A percentile compares a stretch with the other conserved stretches of the same genome.
phyloP scores from a whole-genome alignment of 2,888 invertebrate genomes.

The Baronia brevicornis region DNA sequence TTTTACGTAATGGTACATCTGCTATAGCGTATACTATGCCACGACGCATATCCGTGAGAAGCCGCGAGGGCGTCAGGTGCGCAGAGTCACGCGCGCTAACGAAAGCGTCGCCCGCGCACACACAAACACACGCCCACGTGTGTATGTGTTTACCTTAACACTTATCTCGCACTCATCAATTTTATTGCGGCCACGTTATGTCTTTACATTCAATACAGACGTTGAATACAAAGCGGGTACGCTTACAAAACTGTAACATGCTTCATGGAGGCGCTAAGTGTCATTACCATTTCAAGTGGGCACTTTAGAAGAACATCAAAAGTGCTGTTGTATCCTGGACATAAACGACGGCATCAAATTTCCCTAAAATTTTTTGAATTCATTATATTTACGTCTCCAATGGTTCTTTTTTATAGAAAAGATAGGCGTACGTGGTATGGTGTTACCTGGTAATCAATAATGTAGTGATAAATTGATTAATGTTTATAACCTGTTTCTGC shows the following conservation, averaged over 20 bases:
- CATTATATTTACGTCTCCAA: too few relatives aligned
- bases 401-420: too few relatives aligned
- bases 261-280: not conserved
- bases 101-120: slow-evolving; percentile 11
- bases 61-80: slow-evolving; percentile 10
- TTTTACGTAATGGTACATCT: too few relatives aligned
- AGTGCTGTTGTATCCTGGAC: too few relatives aligned
- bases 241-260: slow-evolving; percentile 3
- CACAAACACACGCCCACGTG: slow-evolving; percentile 14
- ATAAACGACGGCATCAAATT: too few relatives aligned
- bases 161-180: slow-evolving; percentile 14
- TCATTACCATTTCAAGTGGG: too few relatives aligned
- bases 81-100: slow-evolving; percentile 8
- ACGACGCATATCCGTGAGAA: slow-evolving; percentile 8
- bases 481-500: too few relatives aligned
- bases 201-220: not conserved
- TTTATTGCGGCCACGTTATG: slow-evolving; percentile 12
- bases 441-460: too few relatives aligned
- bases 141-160: slow-evolving; percentile 15
- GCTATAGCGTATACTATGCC: slow-evolving; percentile 7
- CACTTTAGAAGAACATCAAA: too few relatives aligned
- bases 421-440: too few relatives aligned
- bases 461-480: too few relatives aligned
- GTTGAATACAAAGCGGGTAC: not conserved
- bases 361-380: too few relatives aligned